These are phyloP conservation scores for Galaxias olidus DNA, from an alignment of 2,797 vertebrate species.

Conservation along the genomic window DNA sequence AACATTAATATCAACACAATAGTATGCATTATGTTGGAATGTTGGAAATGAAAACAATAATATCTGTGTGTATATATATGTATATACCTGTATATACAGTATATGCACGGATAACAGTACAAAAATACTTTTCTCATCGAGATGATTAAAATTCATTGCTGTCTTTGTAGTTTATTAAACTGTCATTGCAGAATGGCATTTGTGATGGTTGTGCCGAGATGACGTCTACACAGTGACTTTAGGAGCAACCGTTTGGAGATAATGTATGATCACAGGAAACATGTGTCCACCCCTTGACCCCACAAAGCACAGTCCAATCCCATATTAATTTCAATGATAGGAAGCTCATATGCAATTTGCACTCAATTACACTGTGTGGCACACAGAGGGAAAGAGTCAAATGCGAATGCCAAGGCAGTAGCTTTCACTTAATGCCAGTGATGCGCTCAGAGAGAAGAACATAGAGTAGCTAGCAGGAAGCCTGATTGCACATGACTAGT, in stretches of 20 bases:
- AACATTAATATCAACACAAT: too few relatives aligned
- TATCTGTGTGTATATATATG: too few relatives aligned
- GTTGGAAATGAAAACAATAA: not conserved
- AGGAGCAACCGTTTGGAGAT: slow-evolving; percentile 4
- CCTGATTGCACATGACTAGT: not conserved
- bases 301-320: slow-evolving; percentile 37
- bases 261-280: slow-evolving; percentile 32
- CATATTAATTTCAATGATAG: slow-evolving; percentile 55
- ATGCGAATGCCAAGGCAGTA: slow-evolving; percentile 10
- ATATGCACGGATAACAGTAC: too few relatives aligned
- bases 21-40: too few relatives aligned
- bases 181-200: not conserved
- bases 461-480: not conserved
- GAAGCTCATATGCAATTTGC: slow-evolving; percentile 63
- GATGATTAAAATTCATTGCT: too few relatives aligned
- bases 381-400: slow-evolving; percentile 26
- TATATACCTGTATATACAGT: too few relatives aligned
- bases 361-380: slow-evolving; percentile 59
- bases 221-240: not conserved
- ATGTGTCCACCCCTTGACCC: slow-evolving; percentile 30
- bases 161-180: not conserved
- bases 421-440: slow-evolving; percentile 23
- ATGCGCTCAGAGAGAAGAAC: slow-evolving; percentile 3
- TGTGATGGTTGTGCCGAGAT: too few relatives aligned
- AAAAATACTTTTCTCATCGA: not conserved